Conservation (phyloP, 2,113 vertebrate genomes). For the Aramus guarauna region DNA sequence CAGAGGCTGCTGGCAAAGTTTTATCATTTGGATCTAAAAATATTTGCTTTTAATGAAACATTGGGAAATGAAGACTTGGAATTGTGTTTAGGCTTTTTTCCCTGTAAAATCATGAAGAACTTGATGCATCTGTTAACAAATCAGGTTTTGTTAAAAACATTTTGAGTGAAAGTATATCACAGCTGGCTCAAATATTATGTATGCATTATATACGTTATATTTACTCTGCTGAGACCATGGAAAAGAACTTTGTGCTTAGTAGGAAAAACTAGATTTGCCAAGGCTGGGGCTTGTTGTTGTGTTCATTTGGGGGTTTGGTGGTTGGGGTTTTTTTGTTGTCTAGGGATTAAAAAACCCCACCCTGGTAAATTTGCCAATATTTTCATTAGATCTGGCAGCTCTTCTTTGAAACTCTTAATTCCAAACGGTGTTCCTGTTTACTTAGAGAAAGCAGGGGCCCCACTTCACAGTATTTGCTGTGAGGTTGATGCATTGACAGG, state of each 20-base stretch:
- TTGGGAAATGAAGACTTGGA: constrained; percentile 8
- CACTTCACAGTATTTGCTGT: constrained; percentile 18
- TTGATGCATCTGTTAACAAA: constrained; percentile 52
- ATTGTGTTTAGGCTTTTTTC: neutral
- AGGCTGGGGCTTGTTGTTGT: neutral
- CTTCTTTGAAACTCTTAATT: constrained; percentile 36
- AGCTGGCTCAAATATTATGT: constrained; percentile 13
- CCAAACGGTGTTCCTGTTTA: neutral
- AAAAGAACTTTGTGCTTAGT: neutral
- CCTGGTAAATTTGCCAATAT: neutral
- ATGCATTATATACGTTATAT: neutral
- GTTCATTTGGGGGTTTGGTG: neutral
- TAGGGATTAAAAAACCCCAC: neutral
- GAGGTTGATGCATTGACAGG: constrained; percentile 32
- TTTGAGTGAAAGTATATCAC: constrained; percentile 32
- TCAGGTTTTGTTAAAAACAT: neutral
- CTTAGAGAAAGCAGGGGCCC: constrained; percentile 7
- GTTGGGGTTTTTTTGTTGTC: neutral
- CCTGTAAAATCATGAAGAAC: neutral
- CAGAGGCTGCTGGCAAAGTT: constrained; percentile 39
- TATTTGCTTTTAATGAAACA: constrained; percentile 49
- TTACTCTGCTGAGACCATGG: constrained; percentile 7
- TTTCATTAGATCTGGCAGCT: constrained; percentile 31
- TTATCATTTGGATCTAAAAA: constrained; percentile 45
- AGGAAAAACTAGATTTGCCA: neutral